phyloP scores from a whole-genome alignment of 2,113 vertebrate genomes.

The Chlamydotis undulata region DNA sequence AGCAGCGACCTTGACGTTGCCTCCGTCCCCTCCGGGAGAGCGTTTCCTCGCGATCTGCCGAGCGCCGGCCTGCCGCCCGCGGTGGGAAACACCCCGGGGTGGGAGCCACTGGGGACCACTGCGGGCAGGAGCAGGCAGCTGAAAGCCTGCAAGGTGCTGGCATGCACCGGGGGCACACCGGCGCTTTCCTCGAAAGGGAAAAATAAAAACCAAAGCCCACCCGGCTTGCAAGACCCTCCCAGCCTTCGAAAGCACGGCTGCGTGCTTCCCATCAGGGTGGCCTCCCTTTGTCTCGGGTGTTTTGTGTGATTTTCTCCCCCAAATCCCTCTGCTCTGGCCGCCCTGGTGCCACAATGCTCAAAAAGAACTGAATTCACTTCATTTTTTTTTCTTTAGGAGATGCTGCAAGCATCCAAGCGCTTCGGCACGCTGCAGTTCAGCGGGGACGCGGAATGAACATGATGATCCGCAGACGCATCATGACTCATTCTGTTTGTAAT shows the following conservation, averaged over 20 bases:
- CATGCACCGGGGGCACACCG: no score
- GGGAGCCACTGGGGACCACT: neutral
- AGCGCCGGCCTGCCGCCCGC: neutral
- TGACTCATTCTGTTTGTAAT: neutral
- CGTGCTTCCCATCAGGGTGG: neutral
- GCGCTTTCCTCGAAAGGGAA: neutral
- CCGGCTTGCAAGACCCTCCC: rapidly evolving
- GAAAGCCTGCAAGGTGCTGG: neutral
- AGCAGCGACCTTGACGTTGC: constrained; percentile 12
- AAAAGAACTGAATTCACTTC: neutral
- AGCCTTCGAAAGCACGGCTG: neutral
- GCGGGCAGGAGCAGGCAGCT: neutral
- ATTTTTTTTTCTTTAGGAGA: neutral
- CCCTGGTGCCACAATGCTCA: neutral
- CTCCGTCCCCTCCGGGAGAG: neutral
- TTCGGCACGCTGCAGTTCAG: neutral
- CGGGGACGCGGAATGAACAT: neutral
- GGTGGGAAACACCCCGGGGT: neutral
- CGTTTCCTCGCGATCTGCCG: constrained; percentile 33
- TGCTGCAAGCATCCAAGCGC: neutral
- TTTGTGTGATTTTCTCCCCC: no score
- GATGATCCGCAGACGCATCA: neutral
- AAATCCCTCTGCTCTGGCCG: neutral
- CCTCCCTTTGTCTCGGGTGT: rapidly evolving
- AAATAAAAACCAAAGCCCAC: neutral